These are phyloP conservation scores for Dunckerocampus dactyliophorus DNA, from an alignment of 2,113 vertebrate genomes.

Conservation along the genomic window DNA sequence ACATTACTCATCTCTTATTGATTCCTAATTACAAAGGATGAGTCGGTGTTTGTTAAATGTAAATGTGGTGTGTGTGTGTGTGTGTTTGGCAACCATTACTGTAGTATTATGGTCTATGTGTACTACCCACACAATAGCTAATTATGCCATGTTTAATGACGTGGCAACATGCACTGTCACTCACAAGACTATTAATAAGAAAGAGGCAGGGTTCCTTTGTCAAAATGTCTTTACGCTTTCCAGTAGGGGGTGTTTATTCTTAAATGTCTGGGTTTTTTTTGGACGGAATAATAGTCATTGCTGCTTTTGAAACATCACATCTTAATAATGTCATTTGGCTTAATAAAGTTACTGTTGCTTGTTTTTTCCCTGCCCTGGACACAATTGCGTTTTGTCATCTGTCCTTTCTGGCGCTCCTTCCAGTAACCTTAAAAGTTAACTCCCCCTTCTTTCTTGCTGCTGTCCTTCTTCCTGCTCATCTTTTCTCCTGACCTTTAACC, in stretches of 20 bases:
- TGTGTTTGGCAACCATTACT: not conserved
- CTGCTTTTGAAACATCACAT: not conserved
- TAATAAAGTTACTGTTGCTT: not conserved
- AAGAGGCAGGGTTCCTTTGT: slow-evolving; percentile 11
- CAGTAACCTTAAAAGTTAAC: slow-evolving; percentile 10
- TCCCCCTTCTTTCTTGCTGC: not conserved
- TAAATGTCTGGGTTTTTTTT: not conserved
- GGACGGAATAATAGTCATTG: not conserved
- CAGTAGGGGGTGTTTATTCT: not conserved
- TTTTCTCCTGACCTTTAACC: slow-evolving; percentile 31
- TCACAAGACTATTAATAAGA: slow-evolving; percentile 27
- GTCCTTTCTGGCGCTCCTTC: not conserved
- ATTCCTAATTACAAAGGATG: slow-evolving; percentile 13
- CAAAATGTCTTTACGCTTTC: slow-evolving; percentile 12
- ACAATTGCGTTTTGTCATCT: not conserved
- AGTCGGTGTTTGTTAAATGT: slow-evolving; percentile 17
- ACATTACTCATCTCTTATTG: slow-evolving; percentile 18
- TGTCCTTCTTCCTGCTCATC: slow-evolving; percentile 18
- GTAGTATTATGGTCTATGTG: slow-evolving; percentile 19
- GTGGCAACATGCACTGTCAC: slow-evolving; percentile 34
- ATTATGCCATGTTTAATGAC: slow-evolving; percentile 44
- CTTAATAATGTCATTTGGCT: no score
- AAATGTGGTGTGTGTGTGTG: no score
- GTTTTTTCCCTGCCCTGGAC: not conserved
- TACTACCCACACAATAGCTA: slow-evolving; percentile 42